Evolutionary conservation across 2,113 vertebrate species (phyloP).

Genomic region (Melanostigma gelatinosum): DNA sequence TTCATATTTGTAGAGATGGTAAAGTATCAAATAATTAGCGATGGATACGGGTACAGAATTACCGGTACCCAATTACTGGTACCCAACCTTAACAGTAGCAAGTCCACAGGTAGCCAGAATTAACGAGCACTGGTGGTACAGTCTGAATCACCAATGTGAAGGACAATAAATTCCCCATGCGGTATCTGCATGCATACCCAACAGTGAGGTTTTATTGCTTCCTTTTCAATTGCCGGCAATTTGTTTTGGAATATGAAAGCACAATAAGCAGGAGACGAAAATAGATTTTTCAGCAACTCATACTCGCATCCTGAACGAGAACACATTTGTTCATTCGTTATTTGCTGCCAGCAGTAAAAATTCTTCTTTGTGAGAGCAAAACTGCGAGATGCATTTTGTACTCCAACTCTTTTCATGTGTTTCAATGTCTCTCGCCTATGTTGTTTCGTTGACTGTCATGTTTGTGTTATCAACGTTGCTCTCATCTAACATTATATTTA

Average conservation of each 20-base stretch:
- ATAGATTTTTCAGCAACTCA: not conserved
- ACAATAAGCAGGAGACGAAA: not conserved
- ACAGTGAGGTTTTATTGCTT: not conserved
- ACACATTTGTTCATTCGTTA: not conserved
- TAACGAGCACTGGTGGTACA: no score
- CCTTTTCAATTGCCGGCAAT: not conserved
- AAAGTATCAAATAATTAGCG: not conserved
- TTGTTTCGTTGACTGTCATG: not conserved
- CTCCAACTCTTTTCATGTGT: not conserved
- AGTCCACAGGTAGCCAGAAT: no score
- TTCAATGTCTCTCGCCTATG: not conserved
- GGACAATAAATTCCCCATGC: no score
- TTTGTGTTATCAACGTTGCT: not conserved
- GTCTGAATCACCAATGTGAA: not conserved
- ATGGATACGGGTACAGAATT: not conserved
- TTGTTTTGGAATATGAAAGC: not conserved
- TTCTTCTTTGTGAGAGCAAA: not conserved
- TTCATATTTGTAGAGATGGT: not conserved
- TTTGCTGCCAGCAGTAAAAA: not conserved
- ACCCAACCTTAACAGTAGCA: not conserved
- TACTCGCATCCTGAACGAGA: not conserved
- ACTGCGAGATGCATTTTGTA: not conserved
- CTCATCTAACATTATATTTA: not conserved
- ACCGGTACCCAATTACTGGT: not conserved
- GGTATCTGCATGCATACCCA: not conserved